Evolutionary conservation across 1,140 invertebrate species (phyloP).

Genomic region (Tetramorium simillimum): DNA sequence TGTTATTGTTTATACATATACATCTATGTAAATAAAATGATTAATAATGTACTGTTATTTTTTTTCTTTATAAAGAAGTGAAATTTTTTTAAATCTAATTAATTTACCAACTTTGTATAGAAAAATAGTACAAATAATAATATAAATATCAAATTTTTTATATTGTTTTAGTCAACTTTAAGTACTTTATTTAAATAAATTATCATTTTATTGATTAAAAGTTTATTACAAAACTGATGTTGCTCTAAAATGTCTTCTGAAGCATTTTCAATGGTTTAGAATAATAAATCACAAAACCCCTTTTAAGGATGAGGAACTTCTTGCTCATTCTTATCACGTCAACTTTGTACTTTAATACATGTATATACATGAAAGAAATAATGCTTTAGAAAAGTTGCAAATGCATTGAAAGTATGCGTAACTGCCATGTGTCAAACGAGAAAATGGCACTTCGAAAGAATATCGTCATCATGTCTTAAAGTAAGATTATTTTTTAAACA

Average conservation of each 20-base stretch:
- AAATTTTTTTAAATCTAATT: neutral
- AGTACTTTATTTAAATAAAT: neutral
- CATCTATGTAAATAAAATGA: neutral
- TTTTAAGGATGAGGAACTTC: neutral
- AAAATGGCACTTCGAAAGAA: neutral
- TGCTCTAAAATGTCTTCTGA: neutral
- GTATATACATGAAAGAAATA: neutral
- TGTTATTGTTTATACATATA: too few relatives aligned
- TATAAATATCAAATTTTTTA: neutral
- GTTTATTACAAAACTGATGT: constrained; percentile 1
- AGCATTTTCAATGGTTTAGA: neutral
- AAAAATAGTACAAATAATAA: neutral
- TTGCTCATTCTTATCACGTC: constrained; percentile 27
- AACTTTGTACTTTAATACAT: constrained; percentile 12
- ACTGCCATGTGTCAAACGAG: neutral
- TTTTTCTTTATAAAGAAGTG: neutral
- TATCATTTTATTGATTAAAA: neutral
- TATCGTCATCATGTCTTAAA: neutral
- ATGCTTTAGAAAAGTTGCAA: neutral
- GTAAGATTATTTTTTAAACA: constrained; percentile 2
- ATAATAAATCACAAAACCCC: constrained; percentile 27
- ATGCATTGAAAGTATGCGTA: neutral
- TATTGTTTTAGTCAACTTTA: neutral
- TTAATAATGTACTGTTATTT: neutral
- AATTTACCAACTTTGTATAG: neutral